A percentile compares a stretch with the other conserved stretches of the same genome.
Conservation (phyloP, 2,888 invertebrate species). For the Diarsia brunnea region DNA sequence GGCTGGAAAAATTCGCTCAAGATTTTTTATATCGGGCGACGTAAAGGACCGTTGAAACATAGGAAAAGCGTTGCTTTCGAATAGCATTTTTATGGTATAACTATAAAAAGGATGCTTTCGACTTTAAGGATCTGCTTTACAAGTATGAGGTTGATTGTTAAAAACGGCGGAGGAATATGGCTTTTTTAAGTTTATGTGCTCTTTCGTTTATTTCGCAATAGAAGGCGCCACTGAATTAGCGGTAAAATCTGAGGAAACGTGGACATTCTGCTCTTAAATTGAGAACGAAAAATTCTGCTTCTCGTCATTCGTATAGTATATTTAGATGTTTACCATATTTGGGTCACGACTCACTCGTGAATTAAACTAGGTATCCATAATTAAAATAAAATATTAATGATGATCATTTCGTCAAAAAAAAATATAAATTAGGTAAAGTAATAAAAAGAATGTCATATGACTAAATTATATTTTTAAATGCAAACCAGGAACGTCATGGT, state of each 20-base stretch:
- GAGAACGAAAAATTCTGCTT: not conserved
- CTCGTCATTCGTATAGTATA: not conserved
- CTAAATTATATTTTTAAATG: no score
- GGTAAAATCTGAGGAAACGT: not conserved
- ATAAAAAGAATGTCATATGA: no score
- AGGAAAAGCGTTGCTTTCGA: not conserved
- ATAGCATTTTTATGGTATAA: slow-evolving; percentile 31
- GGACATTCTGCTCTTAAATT: not conserved
- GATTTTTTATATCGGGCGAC: slow-evolving; percentile 13
- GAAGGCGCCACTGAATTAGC: not conserved
- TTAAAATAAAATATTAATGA: no score
- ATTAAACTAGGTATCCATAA: no score
- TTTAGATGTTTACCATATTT: no score
- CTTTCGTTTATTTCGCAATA: not conserved
- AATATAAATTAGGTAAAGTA: no score
- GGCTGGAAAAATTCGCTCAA: slow-evolving; percentile 21
- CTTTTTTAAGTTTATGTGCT: not conserved
- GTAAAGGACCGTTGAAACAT: slow-evolving; percentile 14
- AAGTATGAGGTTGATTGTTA: slow-evolving; percentile 8
- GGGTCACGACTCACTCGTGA: no score
- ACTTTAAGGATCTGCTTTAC: slow-evolving; percentile 20
- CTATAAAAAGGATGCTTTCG: slow-evolving; percentile 32
- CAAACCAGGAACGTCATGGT: no score
- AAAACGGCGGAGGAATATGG: not conserved
- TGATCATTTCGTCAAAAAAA: no score